These are phyloP conservation scores for Erpetoichthys calabaricus DNA, from an alignment of 2,797 vertebrate genomes.

Conservation along the genomic window DNA sequence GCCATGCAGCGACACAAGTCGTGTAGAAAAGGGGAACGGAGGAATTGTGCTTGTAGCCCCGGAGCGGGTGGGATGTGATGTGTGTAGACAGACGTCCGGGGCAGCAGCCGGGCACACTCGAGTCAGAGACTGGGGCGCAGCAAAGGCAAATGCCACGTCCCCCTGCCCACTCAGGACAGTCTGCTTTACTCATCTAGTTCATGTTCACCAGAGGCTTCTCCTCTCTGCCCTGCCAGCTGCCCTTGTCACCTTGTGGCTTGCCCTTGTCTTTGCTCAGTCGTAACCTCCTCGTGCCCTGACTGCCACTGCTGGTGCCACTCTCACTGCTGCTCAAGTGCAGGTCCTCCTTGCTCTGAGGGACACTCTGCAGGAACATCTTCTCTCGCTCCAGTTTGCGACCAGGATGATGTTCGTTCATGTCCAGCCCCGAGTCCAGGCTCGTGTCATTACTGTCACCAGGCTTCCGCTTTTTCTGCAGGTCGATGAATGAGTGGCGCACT, in stretches of 20 bases:
- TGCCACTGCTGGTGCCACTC: conserved; percentile 55
- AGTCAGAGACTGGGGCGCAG: too few relatives aligned
- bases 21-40: too few relatives aligned
- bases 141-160: too few relatives aligned
- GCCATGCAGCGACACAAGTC: too few relatives aligned
- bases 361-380: conserved; percentile 64
- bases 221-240: conserved; percentile 69
- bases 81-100: too few relatives aligned
- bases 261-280: conserved; percentile 53
- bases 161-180: too few relatives aligned
- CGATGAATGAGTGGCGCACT: conserved; percentile 71
- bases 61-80: too few relatives aligned
- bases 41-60: too few relatives aligned
- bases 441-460: conserved; percentile 67
- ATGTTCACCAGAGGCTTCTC: conserved; percentile 64
- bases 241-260: conserved; percentile 63
- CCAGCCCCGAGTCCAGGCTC: conserved; percentile 80
- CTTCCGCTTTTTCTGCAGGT: conserved; percentile 58
- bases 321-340: conserved; percentile 85
- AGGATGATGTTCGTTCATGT: conserved; percentile 74
- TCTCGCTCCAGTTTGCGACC: conserved; percentile 67
- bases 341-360: conserved; percentile 62
- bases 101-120: too few relatives aligned
- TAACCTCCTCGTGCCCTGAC: conserved; percentile 10
- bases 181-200: conserved; percentile 29